Conservation (phyloP, 1,140 invertebrate genomes). For the Eufriesea mexicana region DNA sequence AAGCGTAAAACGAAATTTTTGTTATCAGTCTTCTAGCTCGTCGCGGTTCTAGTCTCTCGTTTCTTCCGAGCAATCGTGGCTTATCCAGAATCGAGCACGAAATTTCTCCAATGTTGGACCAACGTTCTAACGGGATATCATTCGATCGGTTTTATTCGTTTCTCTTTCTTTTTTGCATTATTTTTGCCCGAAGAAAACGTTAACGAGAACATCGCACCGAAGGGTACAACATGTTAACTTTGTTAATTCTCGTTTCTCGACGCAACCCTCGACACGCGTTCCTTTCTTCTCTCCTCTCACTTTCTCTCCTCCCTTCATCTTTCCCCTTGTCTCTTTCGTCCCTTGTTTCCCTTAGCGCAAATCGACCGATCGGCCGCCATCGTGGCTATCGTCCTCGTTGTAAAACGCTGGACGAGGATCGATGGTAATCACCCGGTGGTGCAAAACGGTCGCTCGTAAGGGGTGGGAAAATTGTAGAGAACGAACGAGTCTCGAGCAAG, state of each 20-base stretch:
- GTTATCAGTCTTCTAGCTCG: background rate
- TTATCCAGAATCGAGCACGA: background rate
- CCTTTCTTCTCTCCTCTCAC: background rate
- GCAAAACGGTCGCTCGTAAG: background rate
- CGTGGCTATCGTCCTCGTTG: background rate
- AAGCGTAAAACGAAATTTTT: background rate
- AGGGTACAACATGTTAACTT: conserved; percentile 26
- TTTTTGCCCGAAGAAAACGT: background rate
- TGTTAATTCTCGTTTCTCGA: conserved; percentile 30
- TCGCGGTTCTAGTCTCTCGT: background rate
- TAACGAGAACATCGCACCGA: conserved; percentile 21
- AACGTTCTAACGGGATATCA: background rate
- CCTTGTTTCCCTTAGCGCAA: background rate
- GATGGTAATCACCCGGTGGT: background rate
- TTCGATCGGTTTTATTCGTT: background rate
- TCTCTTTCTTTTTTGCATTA: background rate
- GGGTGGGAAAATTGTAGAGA: conserved; percentile 8
- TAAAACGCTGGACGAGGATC: background rate
- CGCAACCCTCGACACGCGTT: background rate
- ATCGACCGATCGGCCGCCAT: background rate
- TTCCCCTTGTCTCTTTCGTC: too few species aligned
- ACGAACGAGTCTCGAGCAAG: conserved; percentile 2
- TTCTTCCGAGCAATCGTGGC: background rate
- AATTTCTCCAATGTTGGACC: background rate
- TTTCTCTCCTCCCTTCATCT: background rate